Evolutionary conservation across 2,888 invertebrate species (phyloP).

Genomic region (Lasioglossum vierecki): DNA sequence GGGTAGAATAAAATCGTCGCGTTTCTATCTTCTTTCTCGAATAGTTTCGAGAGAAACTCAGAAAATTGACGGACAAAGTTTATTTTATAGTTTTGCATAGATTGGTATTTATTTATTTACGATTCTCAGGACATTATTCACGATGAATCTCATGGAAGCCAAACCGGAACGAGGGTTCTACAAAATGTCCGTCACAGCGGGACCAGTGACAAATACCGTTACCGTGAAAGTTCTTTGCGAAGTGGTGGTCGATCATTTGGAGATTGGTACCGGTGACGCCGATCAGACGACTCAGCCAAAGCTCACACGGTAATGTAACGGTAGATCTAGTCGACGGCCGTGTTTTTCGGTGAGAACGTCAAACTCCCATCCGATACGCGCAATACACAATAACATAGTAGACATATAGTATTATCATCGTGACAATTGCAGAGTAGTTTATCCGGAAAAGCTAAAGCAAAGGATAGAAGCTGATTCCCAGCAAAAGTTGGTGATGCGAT

Average conservation of each 20-base stretch:
- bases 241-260: constrained; percentile 90
- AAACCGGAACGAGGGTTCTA: constrained; percentile 95
- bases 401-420: neutral
- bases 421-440: constrained; percentile 86
- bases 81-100: neutral
- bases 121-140: constrained; percentile 88
- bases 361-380: neutral
- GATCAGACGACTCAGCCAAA: constrained; percentile 95
- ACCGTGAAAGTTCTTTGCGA: constrained; percentile 90
- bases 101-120: constrained; percentile 11
- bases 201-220: constrained; percentile 86
- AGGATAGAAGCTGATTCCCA: constrained; percentile 93
- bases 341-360: neutral
- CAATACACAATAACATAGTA: neutral
- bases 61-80: constrained; percentile 62
- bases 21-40: constrained; percentile 58
- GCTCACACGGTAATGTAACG: constrained; percentile 85
- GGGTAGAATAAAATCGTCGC: constrained; percentile 79
- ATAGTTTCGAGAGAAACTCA: constrained; percentile 45
- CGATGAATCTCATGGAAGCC: constrained; percentile 90
- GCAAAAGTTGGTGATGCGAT: constrained; percentile 94
- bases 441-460: constrained; percentile 89
- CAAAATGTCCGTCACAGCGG: constrained; percentile 91
- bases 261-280: constrained; percentile 95
- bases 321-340: neutral